Conservation (phyloP, 1,140 invertebrate genomes). For the Caenorhabditis elegans region WBcel235 BX284605.5:9334001-9334500, state of each 20-base stretch:
- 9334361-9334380: too few species aligned
- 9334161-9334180: background rate
- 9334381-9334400: too few species aligned
- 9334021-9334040: too few species aligned
- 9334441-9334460: too few species aligned
- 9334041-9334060: too few species aligned
- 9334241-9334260: background rate
- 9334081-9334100: background rate
- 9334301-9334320: background rate
- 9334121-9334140: background rate
- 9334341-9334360: too few species aligned
- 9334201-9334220: background rate
- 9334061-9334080: background rate
- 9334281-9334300: constrained; percentile 18
- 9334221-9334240: background rate
- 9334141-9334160: background rate
- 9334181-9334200: background rate
- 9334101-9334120: background rate
- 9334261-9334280: background rate
- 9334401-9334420: too few species aligned
- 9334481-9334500: too few species aligned
- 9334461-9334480: too few species aligned
- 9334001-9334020: too few species aligned
- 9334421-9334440: too few species aligned
- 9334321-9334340: too few species aligned